Evolutionary conservation across 2,797 vertebrate genomes (phyloP).

Genomic region (Ibycter americanus): DNA sequence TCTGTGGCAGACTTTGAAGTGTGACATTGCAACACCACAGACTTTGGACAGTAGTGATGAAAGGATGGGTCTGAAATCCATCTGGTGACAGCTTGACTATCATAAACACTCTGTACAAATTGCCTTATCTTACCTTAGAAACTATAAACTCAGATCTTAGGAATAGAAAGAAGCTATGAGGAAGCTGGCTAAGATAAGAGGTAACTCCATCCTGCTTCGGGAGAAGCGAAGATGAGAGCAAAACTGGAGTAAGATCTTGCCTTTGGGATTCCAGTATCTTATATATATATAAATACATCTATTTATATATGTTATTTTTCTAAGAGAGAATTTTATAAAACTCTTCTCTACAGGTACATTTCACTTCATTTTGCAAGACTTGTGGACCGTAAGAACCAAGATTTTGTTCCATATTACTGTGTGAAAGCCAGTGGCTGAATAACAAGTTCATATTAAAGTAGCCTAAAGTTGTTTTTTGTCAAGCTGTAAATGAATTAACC

Average conservation of each 20-base stretch:
- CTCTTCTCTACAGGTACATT: not conserved
- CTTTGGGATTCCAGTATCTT: not conserved
- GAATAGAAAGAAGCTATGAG: not conserved
- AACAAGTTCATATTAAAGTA: not conserved
- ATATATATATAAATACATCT: not conserved
- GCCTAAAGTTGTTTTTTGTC: not conserved
- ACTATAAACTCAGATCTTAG: not conserved
- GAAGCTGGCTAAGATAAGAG: not conserved
- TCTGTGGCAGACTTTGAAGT: constrained; percentile 5
- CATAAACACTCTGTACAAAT: not conserved
- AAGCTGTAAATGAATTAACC: not conserved
- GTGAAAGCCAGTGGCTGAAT: not conserved
- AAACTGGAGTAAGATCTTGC: not conserved
- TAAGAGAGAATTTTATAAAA: not conserved
- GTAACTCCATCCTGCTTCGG: not conserved
- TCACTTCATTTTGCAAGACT: not conserved
- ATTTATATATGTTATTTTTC: not conserved
- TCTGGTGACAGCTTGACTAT: not conserved
- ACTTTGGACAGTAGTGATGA: constrained; percentile 25
- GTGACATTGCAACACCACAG: constrained; percentile 19
- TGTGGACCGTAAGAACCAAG: not conserved
- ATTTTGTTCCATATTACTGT: not conserved
- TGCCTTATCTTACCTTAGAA: not conserved
- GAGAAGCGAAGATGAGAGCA: not conserved
- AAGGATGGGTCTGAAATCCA: constrained; percentile 32